Evolutionary conservation across 2,888 invertebrate genomes (phyloP), one percentile per base, ranked within the genome.

Genomic region (Aspidapion aeneum): DNA sequence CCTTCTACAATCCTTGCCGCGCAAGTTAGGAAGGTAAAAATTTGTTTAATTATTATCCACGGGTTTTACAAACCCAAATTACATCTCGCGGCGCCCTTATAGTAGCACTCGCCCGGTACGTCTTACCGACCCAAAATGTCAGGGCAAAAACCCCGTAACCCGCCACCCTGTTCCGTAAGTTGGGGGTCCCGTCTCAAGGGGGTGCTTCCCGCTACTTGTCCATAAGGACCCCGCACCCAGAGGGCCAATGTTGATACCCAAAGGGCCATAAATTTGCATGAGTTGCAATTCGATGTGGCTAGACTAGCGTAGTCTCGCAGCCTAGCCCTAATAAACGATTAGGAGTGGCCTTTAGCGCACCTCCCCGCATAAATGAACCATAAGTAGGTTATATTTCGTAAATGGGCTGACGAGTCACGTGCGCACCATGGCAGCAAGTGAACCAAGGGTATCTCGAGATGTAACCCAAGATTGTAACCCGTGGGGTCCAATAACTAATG

Each of bases 401-500:
- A n/a, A n/a, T n/a, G n/a, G n/a, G n/a, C n/a, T n/a, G n/a, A n/a
- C n/a, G n/a, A n/a, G n/a, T n/a, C n/a, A n/a, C n/a, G n/a, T 35
- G 35, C 35, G 35, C 12, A 35, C 57, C 48, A 2, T 12, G 60
- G 22, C 19, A 18, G 18, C 22, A 3, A 16, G 12, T n/a, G 55
- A 12, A 22, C 58, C 58, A 58, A 18, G 16, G 58, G 58, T 51
- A 1, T 51, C 21, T 51, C 51, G 52, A 17, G 18, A 18, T 18
- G 55, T 12, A 17, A 18, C 54, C 19, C 48, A 35, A 18, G 19
- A 48, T 19, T 1, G 50, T 55, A 60, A 21, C 54, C 60, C 16
- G 18, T 60, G 55, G 60, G 60, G 60, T 54, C 60, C 60, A 60
- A 60, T 60, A 16, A 18, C 60, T 60, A 60, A 60, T 60, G 60